These are phyloP conservation scores for Eupelmus urozonus DNA, from an alignment of 2,888 invertebrate species.

Conservation along the genomic window DNA sequence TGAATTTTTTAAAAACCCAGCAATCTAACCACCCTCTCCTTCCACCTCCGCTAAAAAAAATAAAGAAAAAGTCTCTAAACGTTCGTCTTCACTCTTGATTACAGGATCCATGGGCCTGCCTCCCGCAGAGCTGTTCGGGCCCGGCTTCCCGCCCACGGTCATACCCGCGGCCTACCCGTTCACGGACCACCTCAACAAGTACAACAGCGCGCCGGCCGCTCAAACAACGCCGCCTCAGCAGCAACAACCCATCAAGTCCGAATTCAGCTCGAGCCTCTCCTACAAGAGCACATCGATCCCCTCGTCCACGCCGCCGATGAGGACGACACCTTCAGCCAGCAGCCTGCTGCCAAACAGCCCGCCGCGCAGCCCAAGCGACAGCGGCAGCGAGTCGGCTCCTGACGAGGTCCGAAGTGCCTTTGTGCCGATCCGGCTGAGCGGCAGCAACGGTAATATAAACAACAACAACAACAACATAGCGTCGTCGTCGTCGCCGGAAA, in stretches of 20 bases:
- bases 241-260: not conserved
- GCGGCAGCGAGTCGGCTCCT: conserved; percentile 70
- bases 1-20: not conserved
- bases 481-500: conserved; percentile 27
- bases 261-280: conserved; percentile 9
- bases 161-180: conserved; percentile 70
- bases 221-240: not conserved
- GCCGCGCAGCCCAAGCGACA: conserved; percentile 72
- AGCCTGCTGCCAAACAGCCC: conserved; percentile 41
- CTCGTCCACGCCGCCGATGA: conserved; percentile 31
- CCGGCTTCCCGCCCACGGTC: conserved; percentile 69
- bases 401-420: conserved; percentile 75
- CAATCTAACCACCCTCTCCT: not conserved
- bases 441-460: conserved; percentile 36
- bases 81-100: conserved; percentile 36
- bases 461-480: not conserved
- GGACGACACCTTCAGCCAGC: conserved; percentile 8
- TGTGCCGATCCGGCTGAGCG: conserved; percentile 70
- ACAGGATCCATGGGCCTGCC: conserved; percentile 72
- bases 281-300: conserved; percentile 32
- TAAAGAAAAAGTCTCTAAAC: conserved; percentile 13
- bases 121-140: conserved; percentile 70
- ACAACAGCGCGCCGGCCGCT: conserved; percentile 29
- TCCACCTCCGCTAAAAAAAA: no score
- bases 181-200: conserved; percentile 58